phyloP scores from a whole-genome alignment of 2,113 vertebrate genomes.

The Sylvia atricapilla region DNA sequence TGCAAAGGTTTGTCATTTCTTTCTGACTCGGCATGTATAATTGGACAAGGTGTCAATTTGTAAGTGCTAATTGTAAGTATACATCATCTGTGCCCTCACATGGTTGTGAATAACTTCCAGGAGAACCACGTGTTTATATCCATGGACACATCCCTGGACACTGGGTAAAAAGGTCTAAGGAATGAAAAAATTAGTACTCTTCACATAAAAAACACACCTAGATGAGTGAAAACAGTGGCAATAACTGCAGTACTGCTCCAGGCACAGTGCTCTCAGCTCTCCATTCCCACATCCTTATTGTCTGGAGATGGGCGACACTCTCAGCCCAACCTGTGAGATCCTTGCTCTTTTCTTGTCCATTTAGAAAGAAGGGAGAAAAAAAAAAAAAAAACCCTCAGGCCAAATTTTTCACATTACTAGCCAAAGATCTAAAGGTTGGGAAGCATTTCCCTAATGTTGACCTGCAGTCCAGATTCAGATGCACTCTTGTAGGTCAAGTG shows the following conservation, averaged over 20 bases:
- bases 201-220: not conserved
- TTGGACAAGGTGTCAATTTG: not conserved
- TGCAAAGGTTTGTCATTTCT: not conserved
- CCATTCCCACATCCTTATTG: not conserved
- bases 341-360: not conserved
- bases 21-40: not conserved
- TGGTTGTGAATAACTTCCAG: not conserved
- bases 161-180: not conserved
- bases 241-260: not conserved
- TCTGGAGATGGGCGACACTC: not conserved
- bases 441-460: not conserved
- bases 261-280: not conserved
- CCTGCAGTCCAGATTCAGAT: not conserved
- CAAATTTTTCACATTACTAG: not conserved
- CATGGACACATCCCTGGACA: not conserved
- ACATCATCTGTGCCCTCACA: not conserved
- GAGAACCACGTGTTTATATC: not conserved
- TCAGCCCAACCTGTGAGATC: not conserved
- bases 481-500: not conserved
- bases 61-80: not conserved
- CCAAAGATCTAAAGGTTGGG: not conserved
- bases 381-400: not conserved
- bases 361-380: not conserved
- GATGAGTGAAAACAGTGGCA: not conserved
- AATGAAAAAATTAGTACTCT: not conserved